Percentiles rank a stretch among this genome's conserved stretches.
Evolutionary conservation across 2,888 invertebrate genomes (phyloP).

Genomic region (Machimus rusticus): DNA sequence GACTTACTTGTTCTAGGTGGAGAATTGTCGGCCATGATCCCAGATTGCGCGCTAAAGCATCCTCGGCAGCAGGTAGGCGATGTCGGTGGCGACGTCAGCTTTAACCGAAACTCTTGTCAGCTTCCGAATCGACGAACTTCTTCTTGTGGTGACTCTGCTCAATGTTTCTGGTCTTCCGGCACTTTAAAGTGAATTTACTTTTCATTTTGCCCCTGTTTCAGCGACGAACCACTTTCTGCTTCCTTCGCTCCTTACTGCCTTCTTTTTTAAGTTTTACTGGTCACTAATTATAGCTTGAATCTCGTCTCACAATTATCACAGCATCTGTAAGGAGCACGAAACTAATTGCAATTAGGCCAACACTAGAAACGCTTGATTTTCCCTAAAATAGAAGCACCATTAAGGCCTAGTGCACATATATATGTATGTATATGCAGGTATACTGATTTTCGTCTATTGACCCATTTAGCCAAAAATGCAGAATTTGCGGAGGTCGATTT

Average conservation of each 20-base stretch:
- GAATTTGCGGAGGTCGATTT: not conserved
- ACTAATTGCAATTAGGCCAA: not conserved
- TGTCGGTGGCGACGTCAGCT: slow-evolving; percentile 12
- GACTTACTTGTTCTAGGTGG: slow-evolving; percentile 21
- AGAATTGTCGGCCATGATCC: slow-evolving; percentile 17
- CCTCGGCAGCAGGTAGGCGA: slow-evolving; percentile 15
- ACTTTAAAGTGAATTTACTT: not conserved
- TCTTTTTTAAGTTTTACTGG: not conserved
- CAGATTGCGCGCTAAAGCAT: slow-evolving; percentile 16
- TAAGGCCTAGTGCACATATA: not conserved
- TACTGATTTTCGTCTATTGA: not conserved
- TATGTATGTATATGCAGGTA: not conserved
- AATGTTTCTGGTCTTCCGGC: not conserved
- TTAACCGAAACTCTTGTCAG: not conserved
- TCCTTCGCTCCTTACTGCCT: not conserved
- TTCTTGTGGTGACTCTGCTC: not conserved
- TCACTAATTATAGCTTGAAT: not conserved
- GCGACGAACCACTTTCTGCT: not conserved
- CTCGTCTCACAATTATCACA: not conserved
- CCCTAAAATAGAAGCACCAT: not conserved
- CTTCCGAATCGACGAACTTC: not conserved
- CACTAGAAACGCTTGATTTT: not conserved
- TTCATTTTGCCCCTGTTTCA: not conserved
- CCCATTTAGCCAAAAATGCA: not conserved
- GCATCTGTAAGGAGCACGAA: not conserved